Percentiles rank a stretch among this genome's conserved stretches.
These are phyloP conservation scores for Stegophylla sp. DNA, from an alignment of 2,888 invertebrate genomes.

Conservation along the genomic window DNA sequence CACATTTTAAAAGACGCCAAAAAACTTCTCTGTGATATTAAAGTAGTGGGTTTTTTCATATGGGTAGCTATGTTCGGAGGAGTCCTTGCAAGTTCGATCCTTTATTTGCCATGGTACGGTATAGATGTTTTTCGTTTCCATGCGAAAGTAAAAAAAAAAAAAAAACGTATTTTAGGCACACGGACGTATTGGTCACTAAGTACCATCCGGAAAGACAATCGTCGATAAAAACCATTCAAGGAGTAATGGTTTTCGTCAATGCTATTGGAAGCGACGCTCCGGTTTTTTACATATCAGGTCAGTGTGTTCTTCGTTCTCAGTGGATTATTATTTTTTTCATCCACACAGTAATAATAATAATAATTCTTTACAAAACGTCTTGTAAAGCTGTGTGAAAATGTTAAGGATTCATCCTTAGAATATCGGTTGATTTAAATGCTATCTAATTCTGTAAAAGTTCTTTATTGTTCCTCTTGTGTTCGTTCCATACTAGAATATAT, in stretches of 20 bases:
- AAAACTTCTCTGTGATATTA: background rate
- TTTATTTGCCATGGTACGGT: too few relatives aligned
- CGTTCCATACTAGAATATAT: too few relatives aligned
- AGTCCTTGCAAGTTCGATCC: background rate
- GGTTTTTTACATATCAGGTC: slow-evolving; percentile 18
- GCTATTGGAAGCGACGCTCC: slow-evolving; percentile 69
- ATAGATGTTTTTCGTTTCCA: too few relatives aligned
- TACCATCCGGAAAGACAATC: slow-evolving; percentile 65
- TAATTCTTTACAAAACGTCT: background rate
- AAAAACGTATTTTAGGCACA: slow-evolving; percentile 65
- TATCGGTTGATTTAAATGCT: too few relatives aligned
- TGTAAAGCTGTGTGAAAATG: background rate
- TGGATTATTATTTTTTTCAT: too few relatives aligned
- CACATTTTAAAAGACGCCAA: background rate
- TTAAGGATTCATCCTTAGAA: too few relatives aligned
- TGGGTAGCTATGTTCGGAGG: slow-evolving; percentile 1
- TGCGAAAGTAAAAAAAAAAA: background rate
- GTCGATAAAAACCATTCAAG: slow-evolving; percentile 77
- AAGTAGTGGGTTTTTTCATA: background rate
- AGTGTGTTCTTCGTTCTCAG: too few relatives aligned
- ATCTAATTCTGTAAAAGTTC: too few relatives aligned
- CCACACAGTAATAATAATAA: too few relatives aligned
- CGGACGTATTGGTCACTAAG: slow-evolving; percentile 70
- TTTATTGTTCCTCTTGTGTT: too few relatives aligned
- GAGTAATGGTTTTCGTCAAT: slow-evolving; percentile 77